These are phyloP conservation scores for Sphenopsis melanotis DNA, from an alignment of 2,797 vertebrate genomes.

Conservation along the genomic window DNA sequence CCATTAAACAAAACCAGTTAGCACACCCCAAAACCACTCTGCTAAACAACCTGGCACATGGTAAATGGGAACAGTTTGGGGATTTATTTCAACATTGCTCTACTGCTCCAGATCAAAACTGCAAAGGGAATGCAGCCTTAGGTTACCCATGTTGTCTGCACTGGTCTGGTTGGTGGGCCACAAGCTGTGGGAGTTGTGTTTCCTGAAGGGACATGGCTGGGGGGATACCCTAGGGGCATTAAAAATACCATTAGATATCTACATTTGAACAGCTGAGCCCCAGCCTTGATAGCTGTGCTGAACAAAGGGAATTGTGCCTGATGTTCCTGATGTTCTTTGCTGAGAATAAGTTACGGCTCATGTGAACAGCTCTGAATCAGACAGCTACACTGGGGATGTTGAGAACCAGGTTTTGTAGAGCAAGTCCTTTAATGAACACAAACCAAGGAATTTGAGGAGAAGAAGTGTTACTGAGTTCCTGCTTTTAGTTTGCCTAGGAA, in stretches of 20 bases:
- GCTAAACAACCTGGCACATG: neutral
- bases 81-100: neutral
- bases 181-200: neutral
- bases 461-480: neutral
- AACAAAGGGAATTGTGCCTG: neutral
- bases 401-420: neutral
- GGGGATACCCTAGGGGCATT: neutral
- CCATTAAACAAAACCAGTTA: neutral
- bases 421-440: neutral
- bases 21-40: neutral
- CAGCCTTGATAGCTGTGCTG: neutral
- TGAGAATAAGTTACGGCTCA: neutral
- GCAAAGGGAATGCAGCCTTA: neutral
- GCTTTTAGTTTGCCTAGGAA: neutral
- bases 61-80: neutral
- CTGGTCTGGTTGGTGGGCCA: neutral
- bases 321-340: neutral
- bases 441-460: neutral
- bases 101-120: neutral
- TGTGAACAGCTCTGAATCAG: neutral
- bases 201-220: too few relatives aligned
- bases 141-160: too few relatives aligned
- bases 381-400: neutral
- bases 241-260: neutral
- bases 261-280: neutral